phyloP scores from a whole-genome alignment of 35 echinoderm and acorn worm species.

The Patiria miniata region DNA sequence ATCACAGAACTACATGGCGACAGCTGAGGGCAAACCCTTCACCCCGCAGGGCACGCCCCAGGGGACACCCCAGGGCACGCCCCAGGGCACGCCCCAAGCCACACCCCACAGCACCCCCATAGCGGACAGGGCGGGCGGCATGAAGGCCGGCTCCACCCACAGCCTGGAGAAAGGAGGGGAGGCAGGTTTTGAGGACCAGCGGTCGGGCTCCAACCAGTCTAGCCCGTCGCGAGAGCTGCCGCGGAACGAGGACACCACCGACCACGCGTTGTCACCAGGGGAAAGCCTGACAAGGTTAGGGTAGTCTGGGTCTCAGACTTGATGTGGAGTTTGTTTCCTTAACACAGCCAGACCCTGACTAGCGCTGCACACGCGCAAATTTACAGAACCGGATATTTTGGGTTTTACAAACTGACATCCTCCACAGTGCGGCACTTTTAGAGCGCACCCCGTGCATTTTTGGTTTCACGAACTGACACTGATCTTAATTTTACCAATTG shows the following conservation, averaged over 20 bases:
- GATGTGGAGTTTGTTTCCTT: neutral
- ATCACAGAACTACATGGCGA: constrained; percentile 65
- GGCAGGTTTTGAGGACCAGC: neutral
- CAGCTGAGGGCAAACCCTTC: constrained; percentile 70
- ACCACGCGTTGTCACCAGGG: neutral
- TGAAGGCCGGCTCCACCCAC: neutral
- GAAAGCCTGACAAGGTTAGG: neutral
- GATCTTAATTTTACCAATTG: no score
- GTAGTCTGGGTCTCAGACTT: neutral
- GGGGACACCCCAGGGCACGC: constrained; percentile 44
- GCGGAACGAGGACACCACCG: neutral
- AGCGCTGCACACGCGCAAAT: neutral
- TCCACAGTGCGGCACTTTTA: no score
- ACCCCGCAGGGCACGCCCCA: constrained; percentile 24
- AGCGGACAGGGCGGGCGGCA: neutral
- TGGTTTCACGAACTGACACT: no score
- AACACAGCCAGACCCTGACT: neutral
- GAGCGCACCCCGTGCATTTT: no score
- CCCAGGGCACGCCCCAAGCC: constrained; percentile 23
- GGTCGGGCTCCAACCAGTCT: neutral
- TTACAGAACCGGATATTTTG: no score
- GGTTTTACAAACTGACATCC: no score
- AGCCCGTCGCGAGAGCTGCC: neutral
- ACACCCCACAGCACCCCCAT: constrained; percentile 43
- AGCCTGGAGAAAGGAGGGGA: neutral